Conservation (phyloP, 2,888 invertebrate species). For the Zaprionus lineosus region DNA sequence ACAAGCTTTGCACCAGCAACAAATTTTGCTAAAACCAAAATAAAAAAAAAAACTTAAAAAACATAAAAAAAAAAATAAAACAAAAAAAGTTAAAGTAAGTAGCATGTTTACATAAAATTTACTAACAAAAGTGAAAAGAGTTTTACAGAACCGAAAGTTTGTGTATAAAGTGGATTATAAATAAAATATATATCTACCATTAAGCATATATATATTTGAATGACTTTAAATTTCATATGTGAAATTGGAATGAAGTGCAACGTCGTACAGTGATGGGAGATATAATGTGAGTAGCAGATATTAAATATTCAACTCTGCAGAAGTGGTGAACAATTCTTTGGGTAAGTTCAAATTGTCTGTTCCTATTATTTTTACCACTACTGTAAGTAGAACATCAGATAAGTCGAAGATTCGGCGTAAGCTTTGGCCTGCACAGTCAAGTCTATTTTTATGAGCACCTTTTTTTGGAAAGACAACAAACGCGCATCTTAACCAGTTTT, state of each 20-base stretch:
- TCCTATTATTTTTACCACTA: no score
- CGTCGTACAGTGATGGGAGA: no score
- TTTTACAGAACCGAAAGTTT: constrained; percentile 15
- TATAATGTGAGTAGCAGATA: neutral
- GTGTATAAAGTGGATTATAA: constrained; percentile 42
- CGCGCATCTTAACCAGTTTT: no score
- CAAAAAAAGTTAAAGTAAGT: constrained; percentile 45
- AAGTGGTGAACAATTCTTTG: no score
- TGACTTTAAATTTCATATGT: constrained; percentile 20
- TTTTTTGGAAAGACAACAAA: constrained; percentile 13
- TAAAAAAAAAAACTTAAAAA: neutral
- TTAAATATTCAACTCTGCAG: no score
- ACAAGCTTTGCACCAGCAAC: constrained; percentile 46
- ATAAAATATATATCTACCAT: constrained; percentile 57
- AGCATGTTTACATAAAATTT: constrained; percentile 59
- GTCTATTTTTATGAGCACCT: no score
- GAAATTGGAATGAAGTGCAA: neutral
- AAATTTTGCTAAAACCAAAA: constrained; percentile 21
- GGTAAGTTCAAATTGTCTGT: no score
- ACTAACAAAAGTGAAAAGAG: constrained; percentile 28
- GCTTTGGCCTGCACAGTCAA: no score
- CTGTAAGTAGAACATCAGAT: no score
- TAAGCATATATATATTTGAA: constrained; percentile 34
- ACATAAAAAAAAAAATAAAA: neutral
- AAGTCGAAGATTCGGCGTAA: no score